Conservation (phyloP, 2,113 vertebrate species). For the Myocastor coypus region DNA sequence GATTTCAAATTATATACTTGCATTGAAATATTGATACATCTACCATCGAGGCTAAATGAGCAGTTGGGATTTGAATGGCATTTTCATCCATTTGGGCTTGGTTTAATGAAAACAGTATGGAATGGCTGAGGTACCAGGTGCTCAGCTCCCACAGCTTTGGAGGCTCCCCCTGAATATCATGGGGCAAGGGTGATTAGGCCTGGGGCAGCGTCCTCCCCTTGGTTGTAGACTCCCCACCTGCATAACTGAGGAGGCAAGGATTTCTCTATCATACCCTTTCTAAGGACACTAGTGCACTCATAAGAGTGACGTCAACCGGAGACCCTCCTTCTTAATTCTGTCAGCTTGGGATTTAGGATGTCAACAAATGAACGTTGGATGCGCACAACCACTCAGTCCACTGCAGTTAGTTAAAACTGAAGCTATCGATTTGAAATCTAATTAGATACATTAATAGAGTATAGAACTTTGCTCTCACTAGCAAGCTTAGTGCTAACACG, state of each 20-base stretch:
- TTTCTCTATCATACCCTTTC: neutral
- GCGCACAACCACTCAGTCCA: neutral
- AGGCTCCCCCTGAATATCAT: neutral
- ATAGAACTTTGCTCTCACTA: neutral
- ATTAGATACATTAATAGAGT: slow-evolving; percentile 48
- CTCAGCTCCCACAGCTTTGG: neutral
- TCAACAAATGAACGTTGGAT: neutral
- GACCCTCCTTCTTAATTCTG: neutral
- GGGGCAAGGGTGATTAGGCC: neutral
- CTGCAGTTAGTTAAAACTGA: neutral
- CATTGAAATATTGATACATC: neutral
- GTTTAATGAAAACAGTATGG: neutral
- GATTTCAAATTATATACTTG: neutral
- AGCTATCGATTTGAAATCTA: neutral
- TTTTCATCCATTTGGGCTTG: neutral
- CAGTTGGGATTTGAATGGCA: neutral
- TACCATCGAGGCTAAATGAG: neutral
- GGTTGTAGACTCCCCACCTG: neutral
- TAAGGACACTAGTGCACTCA: neutral
- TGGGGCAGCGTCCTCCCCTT: neutral
- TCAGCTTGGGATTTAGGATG: neutral
- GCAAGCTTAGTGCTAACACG: neutral
- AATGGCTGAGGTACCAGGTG: neutral
- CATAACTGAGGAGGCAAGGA: neutral
- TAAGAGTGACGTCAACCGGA: too few relatives aligned